Evolutionary conservation across 2,888 invertebrate genomes (phyloP), one percentile per base, ranked within the genome.

Genomic region (Megamerina dolium): DNA sequence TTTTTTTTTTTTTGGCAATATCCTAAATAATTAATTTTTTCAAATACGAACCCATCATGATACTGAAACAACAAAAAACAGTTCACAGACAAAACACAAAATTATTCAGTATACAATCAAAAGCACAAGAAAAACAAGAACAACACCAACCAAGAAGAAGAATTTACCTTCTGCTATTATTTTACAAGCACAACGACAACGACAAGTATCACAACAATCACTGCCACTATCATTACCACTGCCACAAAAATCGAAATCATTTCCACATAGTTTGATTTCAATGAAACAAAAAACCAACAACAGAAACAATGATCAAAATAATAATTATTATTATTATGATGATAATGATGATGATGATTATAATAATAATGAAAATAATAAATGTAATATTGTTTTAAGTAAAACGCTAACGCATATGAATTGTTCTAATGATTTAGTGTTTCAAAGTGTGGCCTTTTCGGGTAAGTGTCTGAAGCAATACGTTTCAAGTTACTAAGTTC

Each of bases 401-500:
- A 68, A 65, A 58, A 64, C 65, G 63, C 63, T 68, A 67, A 68
- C 66, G 59, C 60, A 63, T 59, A 58, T 65, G 64, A 63, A 68
- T 68, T 69, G 63, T 66, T 67, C 37, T 34, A 34, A 67, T 61
- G 63, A 64, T 71, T 59, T 83, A 89, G 88, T 88, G 88, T 89
- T 89, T 86, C 89, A 89, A 84, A 88, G 87, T 78, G 88, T 89
- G 85, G 89, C 89, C 76, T 89, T 88, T 81, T 89, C 88, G 77
- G 89, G 89, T 89, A 88, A 89, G 89, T 70, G 51, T 18, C 23
- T 10, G 10, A 8, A 8, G 6, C 23, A 23, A 23, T 23, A 23
- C 23, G 23, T 23, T 23, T 23, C 6, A 8, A 23, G 6, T 6
- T 23, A 23, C 6, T 23, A 23, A 23, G 23, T 10, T 23, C 10